Percentiles rank a stretch among this genome's conserved stretches.
Conservation (phyloP, 2,888 invertebrate genomes). For the Hemicrepidius hirtus region DNA sequence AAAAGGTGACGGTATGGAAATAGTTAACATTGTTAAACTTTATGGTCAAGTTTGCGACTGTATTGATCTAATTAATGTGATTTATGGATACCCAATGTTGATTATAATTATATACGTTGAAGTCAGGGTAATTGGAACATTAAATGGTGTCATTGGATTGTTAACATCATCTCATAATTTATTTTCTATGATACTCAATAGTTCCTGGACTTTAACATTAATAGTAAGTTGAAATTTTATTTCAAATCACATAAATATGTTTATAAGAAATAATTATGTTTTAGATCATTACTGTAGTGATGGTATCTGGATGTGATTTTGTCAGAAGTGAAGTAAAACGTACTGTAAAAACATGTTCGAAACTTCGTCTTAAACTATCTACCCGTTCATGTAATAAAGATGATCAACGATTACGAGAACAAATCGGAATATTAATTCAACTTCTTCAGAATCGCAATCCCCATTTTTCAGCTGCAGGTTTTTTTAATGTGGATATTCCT, state of each 20-base stretch:
- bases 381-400: neutral
- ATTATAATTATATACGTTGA: neutral
- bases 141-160: neutral
- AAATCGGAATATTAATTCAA: neutral
- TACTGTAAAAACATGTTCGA: neutral
- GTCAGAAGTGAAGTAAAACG: neutral
- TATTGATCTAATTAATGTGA: neutral
- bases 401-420: neutral
- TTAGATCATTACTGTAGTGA: neutral
- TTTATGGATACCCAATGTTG: neutral
- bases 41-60: neutral
- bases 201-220: neutral
- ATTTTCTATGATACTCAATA: neutral
- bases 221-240: neutral
- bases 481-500: slow-evolving; percentile 58
- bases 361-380: slow-evolving; percentile 2
- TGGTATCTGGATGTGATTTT: slow-evolving; percentile 10
- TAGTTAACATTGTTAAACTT: neutral
- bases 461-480: slow-evolving; percentile 59
- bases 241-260: too few species aligned
- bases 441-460: neutral
- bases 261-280: too few species aligned
- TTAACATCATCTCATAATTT: neutral
- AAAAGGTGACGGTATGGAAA: neutral
- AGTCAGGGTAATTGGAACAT: neutral